These are phyloP conservation scores for Xyrichtys novacula DNA, from an alignment of 2,797 vertebrate species.

Conservation along the genomic window DNA sequence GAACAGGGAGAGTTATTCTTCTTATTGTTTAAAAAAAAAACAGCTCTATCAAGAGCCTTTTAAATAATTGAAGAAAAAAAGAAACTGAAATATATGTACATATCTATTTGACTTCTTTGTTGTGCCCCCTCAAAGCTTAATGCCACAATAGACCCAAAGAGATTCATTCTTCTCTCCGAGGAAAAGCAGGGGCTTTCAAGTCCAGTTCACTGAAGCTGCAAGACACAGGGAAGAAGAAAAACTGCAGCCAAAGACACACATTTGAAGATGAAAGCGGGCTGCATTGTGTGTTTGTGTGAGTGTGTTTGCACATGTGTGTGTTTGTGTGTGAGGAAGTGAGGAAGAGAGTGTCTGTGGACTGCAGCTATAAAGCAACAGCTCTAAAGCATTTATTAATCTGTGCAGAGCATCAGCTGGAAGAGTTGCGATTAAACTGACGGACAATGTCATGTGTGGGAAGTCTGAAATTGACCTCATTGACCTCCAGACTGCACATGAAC, in stretches of 20 bases:
- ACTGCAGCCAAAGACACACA: conserved; percentile 64
- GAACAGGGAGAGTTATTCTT: conserved; percentile 48
- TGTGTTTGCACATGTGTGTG: conserved; percentile 44
- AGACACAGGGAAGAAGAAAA: conserved; percentile 54
- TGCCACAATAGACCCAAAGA: conserved; percentile 71
- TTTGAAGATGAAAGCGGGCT: conserved; percentile 70
- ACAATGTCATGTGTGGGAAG: conserved; percentile 48
- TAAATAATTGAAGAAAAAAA: conserved; percentile 65
- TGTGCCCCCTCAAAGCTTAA: conserved; percentile 73
- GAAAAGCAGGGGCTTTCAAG: conserved; percentile 71
- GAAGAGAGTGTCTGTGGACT: conserved; percentile 40
- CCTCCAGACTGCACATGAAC: conserved; percentile 36
- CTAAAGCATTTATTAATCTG: conserved; percentile 41
- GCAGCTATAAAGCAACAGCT: conserved; percentile 57
- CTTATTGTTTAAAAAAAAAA: conserved; percentile 59
- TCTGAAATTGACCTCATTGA: conserved; percentile 54
- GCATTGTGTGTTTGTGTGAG: conserved; percentile 46
- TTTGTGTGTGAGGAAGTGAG: background rate
- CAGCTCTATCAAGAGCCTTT: conserved; percentile 63
- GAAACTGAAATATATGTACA: conserved; percentile 55
- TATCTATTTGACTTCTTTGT: conserved; percentile 76
- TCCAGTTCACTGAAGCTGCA: conserved; percentile 69
- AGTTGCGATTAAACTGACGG: conserved; percentile 67
- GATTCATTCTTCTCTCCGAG: conserved; percentile 66
- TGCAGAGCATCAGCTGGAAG: conserved; percentile 50